Percentiles rank a stretch among this genome's conserved stretches.
These are phyloP conservation scores for Acrocephalus arundinaceus DNA, from an alignment of 2,113 vertebrate species.

Conservation along the genomic window DNA sequence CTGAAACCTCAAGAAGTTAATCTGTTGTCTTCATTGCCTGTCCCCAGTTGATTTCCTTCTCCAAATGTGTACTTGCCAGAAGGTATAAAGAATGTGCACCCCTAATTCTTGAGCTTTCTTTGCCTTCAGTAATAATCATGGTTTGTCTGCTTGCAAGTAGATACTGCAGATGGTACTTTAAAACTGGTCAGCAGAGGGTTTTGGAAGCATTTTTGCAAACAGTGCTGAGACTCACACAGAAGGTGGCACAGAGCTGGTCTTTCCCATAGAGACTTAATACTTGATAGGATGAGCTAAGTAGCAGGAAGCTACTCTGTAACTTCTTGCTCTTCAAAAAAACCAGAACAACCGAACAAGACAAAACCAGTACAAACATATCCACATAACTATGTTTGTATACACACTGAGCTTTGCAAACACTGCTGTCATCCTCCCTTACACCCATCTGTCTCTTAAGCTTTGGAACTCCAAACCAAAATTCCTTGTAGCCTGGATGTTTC, in stretches of 20 bases:
- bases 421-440: background rate
- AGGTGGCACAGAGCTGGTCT: background rate
- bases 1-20: background rate
- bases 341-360: background rate
- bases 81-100: background rate
- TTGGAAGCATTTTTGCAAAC: background rate
- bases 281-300: background rate
- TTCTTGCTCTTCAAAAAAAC: background rate
- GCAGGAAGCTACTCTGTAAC: background rate
- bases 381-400: background rate
- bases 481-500: background rate
- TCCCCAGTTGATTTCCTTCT: background rate
- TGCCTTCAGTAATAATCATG: background rate
- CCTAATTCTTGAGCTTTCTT: background rate
- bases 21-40: background rate
- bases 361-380: background rate
- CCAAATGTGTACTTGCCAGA: background rate
- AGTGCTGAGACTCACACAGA: background rate
- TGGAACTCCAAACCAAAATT: background rate
- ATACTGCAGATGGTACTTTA: background rate
- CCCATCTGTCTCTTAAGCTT: background rate
- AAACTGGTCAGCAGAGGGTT: background rate
- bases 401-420: background rate
- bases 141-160: background rate
- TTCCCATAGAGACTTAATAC: background rate